Conservation (phyloP, 2,113 vertebrate genomes). For the Nothobranchius furzeri region DNA sequence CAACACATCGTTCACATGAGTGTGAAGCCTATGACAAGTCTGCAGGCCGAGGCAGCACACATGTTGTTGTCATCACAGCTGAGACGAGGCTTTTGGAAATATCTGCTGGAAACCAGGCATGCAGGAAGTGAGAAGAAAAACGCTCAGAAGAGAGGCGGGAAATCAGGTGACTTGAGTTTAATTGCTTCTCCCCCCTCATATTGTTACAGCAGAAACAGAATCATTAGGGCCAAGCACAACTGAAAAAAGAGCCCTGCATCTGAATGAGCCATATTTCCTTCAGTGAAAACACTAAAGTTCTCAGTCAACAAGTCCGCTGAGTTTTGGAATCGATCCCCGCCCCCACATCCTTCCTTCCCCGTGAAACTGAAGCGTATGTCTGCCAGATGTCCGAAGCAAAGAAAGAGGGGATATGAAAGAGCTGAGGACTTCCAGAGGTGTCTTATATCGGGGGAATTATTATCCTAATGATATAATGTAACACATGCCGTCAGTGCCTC, state of each 20-base stretch:
- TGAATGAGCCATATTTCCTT: conserved; percentile 53
- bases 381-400: conserved; percentile 74
- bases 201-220: conserved; percentile 21
- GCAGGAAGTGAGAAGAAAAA: conserved; percentile 59
- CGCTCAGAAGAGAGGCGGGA: conserved; percentile 49
- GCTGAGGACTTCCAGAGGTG: conserved; percentile 65
- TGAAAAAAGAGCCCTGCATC: conserved; percentile 18
- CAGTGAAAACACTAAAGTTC: conserved; percentile 32
- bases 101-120: conserved; percentile 46
- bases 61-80: conserved; percentile 62
- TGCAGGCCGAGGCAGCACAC: conserved; percentile 37
- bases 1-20: conserved; percentile 44
- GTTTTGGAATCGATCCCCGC: conserved; percentile 64
- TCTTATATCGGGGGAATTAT: conserved; percentile 74
- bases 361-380: conserved; percentile 66
- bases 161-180: conserved; percentile 58
- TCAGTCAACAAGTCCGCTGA: conserved; percentile 43
- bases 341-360: conserved; percentile 57
- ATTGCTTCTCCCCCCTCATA: conserved; percentile 9
- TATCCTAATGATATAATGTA: conserved; percentile 72
- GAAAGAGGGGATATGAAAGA: conserved; percentile 60
- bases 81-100: conserved; percentile 39
- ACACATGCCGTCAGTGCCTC: conserved; percentile 66
- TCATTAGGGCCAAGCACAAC: conserved; percentile 33
- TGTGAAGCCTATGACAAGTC: conserved; percentile 30